A percentile compares a stretch with the other conserved stretches of the same genome.
These are phyloP conservation scores for Chinchilla lanigera DNA, from an alignment of 2,113 vertebrate genomes.

Conservation along the genomic window DNA sequence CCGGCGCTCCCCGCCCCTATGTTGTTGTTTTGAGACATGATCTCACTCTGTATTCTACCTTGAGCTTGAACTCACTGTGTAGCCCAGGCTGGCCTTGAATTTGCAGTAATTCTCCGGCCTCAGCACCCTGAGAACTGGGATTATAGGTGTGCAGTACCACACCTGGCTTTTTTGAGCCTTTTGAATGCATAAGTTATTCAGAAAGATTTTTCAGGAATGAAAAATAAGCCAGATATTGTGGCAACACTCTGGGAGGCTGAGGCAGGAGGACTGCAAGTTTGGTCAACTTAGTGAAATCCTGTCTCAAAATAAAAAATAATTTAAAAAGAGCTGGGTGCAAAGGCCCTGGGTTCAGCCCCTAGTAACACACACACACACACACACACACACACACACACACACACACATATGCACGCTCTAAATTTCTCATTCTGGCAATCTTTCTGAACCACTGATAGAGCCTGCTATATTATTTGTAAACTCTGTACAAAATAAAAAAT, in stretches of 20 bases:
- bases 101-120: neutral
- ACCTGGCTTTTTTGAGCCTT: neutral
- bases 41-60: neutral
- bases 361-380: neutral
- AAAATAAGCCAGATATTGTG: neutral
- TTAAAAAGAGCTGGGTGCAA: neutral
- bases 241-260: neutral
- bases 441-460: neutral
- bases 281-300: neutral
- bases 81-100: neutral
- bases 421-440: neutral
- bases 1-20: too few species aligned
- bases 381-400: too few species aligned
- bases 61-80: neutral
- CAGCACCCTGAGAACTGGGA: neutral
- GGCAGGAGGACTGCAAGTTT: neutral
- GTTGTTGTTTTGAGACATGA: neutral
- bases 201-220: neutral
- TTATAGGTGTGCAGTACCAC: neutral
- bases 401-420: too few species aligned
- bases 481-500: neutral
- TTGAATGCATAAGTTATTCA: neutral
- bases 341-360: neutral
- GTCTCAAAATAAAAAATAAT: neutral
- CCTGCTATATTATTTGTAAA: neutral